Evolutionary conservation across 2,888 invertebrate species (phyloP).

Genomic region (Drosophila eohydei): DNA sequence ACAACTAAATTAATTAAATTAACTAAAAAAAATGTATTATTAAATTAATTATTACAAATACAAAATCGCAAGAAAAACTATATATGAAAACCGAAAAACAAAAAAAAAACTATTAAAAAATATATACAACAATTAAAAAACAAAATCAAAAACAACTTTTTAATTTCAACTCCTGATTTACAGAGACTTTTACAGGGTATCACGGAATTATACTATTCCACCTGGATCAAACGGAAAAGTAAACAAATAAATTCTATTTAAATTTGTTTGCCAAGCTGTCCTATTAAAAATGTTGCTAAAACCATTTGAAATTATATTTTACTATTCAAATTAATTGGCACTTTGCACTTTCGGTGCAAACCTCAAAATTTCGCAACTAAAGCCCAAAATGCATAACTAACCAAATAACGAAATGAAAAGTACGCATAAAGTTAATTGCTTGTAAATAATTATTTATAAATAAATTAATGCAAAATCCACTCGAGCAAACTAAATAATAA

Average conservation of each 20-base stretch:
- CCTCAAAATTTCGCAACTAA: slow-evolving; percentile 31
- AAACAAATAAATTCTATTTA: not conserved
- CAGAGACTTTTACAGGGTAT: not conserved
- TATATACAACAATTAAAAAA: slow-evolving; percentile 62
- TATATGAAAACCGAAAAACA: slow-evolving; percentile 58
- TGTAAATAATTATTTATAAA: slow-evolving; percentile 77
- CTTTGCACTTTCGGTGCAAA: slow-evolving; percentile 25
- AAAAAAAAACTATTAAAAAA: slow-evolving; percentile 69
- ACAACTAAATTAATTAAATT: slow-evolving; percentile 71
- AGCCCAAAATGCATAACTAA: slow-evolving; percentile 36
- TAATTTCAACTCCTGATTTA: not conserved
- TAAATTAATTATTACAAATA: slow-evolving; percentile 79
- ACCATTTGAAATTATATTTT: slow-evolving; percentile 26
- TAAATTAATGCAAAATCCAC: slow-evolving; percentile 62
- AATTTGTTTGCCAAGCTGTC: not conserved
- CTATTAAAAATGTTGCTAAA: slow-evolving; percentile 15
- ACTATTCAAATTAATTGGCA: slow-evolving; percentile 52
- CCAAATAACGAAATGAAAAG: slow-evolving; percentile 55
- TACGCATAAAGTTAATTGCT: slow-evolving; percentile 67
- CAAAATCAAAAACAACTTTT: slow-evolving; percentile 10
- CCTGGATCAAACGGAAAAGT: not conserved
- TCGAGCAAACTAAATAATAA: slow-evolving; percentile 35
- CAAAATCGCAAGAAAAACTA: slow-evolving; percentile 59
- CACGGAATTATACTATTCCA: not conserved
- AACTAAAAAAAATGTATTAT: slow-evolving; percentile 79